A percentile compares a stretch with the other conserved stretches of the same genome.
Evolutionary conservation across 2,113 vertebrate species (phyloP).

Genomic region (Brachypteracias leptosomus): DNA sequence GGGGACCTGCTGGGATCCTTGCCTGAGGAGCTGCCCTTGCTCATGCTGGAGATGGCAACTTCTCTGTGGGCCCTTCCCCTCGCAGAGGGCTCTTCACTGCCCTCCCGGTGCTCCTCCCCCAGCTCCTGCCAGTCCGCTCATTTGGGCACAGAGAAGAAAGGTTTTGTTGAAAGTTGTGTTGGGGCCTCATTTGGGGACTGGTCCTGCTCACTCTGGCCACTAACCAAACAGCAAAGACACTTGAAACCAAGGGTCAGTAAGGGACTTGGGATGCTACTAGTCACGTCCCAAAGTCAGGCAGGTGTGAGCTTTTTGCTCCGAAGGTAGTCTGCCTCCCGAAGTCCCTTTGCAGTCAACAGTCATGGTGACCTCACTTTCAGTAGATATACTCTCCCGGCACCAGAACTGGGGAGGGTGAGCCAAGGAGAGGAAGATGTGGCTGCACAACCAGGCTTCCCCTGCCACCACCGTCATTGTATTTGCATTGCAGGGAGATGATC

Average conservation of each 20-base stretch:
- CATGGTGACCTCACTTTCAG: neutral
- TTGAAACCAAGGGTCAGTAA: neutral
- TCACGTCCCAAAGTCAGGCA: neutral
- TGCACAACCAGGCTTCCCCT: neutral
- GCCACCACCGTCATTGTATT: neutral
- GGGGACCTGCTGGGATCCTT: neutral
- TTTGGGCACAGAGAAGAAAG: neutral
- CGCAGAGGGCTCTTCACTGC: neutral
- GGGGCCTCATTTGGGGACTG: neutral
- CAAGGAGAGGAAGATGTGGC: neutral
- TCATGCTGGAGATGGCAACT: neutral
- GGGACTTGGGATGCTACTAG: neutral
- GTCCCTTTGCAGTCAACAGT: neutral
- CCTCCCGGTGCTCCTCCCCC: neutral
- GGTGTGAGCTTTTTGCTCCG: neutral
- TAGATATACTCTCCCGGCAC: fast-evolving
- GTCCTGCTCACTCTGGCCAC: conserved; percentile 44
- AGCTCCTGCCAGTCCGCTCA: neutral
- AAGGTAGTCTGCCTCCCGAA: neutral
- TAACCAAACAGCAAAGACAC: neutral
- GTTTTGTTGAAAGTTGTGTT: neutral
- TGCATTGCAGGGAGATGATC: conserved; percentile 21
- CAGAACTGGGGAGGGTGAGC: neutral
- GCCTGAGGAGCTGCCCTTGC: neutral
- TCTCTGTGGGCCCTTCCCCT: neutral